Percentiles rank a stretch among this genome's conserved stretches.
phyloP scores from a whole-genome alignment of 2,888 invertebrate species.

The Steinernema hermaphroditum region DNA sequence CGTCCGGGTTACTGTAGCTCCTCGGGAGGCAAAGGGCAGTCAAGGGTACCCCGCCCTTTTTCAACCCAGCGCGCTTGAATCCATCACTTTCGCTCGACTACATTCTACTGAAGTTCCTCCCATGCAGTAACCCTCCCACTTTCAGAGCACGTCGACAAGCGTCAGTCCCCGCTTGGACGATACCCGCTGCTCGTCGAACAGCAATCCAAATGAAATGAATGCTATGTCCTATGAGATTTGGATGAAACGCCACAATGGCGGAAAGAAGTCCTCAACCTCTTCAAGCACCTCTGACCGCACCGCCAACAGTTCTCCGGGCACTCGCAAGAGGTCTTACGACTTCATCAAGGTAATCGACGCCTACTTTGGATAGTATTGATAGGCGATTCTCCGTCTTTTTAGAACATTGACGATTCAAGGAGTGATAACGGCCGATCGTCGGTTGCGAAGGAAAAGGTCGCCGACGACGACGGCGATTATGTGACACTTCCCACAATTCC shows the following conservation, averaged over 20 bases:
- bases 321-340: constrained; percentile 8
- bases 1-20: background rate
- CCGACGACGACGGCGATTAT: constrained; percentile 6
- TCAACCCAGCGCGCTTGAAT: background rate
- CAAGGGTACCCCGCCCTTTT: constrained; percentile 20
- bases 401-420: background rate
- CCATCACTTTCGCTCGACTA: constrained; percentile 13
- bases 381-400: background rate
- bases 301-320: background rate
- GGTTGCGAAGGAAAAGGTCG: background rate
- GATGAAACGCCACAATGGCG: background rate
- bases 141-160: constrained; percentile 19
- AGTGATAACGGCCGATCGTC: background rate
- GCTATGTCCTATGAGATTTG: constrained; percentile 22
- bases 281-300: background rate
- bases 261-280: constrained; percentile 1
- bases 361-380: background rate
- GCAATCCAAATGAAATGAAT: constrained; percentile 16
- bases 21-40: background rate
- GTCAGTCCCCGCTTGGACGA: constrained; percentile 23
- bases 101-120: constrained; percentile 3
- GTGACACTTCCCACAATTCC: constrained; percentile 20
- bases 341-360: constrained; percentile 10
- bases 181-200: background rate
- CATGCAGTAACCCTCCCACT: constrained; percentile 7